Evolutionary conservation across 2,888 invertebrate genomes (phyloP).

Genomic region (Kuschelorhynchus macadamiae): DNA sequence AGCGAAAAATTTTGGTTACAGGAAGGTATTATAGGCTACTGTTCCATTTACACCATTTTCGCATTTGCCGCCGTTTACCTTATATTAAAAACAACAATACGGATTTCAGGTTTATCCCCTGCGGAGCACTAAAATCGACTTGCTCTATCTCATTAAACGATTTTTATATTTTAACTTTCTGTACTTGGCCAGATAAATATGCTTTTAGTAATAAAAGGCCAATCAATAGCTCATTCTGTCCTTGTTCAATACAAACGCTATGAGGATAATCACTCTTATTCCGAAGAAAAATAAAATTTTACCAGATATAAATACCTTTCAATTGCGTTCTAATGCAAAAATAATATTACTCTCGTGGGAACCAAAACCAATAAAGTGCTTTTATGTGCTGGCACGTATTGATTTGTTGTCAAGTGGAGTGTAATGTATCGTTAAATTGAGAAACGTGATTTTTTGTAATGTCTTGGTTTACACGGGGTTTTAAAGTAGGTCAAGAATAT

Average conservation of each 20-base stretch:
- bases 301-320: conserved; percentile 17
- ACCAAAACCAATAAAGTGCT: conserved; percentile 42
- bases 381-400: conserved; percentile 41
- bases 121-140: too few species aligned
- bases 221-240: neutral
- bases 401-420: conserved; percentile 42
- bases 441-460: conserved; percentile 36
- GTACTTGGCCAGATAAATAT: too few species aligned
- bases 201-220: too few species aligned
- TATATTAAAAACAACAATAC: too few species aligned
- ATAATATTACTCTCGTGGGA: conserved; percentile 35
- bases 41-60: too few species aligned
- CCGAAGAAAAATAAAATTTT: conserved; percentile 12
- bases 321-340: conserved; percentile 36
- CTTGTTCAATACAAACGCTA: neutral
- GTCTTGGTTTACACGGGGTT: conserved; percentile 24
- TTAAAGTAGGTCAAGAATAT: conserved; percentile 11
- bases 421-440: conserved; percentile 47
- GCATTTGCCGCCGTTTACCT: too few species aligned
- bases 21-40: too few species aligned
- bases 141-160: too few species aligned
- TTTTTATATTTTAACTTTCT: too few species aligned
- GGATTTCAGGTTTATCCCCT: too few species aligned
- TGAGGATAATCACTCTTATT: conserved; percentile 6
- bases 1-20: too few species aligned